Percentiles rank a stretch among this genome's conserved stretches.
Conservation (phyloP, 2,797 vertebrate species). For the Varecia variegata region DNA sequence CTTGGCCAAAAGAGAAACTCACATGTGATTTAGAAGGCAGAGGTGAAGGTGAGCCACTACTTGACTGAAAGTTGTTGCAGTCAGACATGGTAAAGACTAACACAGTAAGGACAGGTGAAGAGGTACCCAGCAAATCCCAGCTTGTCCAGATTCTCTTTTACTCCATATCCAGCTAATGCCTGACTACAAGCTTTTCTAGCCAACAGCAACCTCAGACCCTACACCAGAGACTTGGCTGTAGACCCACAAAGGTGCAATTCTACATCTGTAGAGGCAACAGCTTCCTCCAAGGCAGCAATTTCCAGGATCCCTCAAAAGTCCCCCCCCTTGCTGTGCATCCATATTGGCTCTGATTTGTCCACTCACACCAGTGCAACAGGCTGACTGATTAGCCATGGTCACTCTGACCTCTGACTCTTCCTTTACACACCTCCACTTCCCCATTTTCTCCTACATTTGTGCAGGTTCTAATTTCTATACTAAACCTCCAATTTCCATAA, state of each 20-base stretch:
- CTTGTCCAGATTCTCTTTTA: neutral
- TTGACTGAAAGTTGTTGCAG: neutral
- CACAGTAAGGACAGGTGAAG: neutral
- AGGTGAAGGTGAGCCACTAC: neutral
- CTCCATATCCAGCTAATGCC: neutral
- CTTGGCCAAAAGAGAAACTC: neutral
- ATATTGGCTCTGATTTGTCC: neutral
- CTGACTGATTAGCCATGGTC: neutral
- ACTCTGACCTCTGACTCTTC: neutral
- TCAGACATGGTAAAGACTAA: neutral
- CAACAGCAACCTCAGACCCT: neutral
- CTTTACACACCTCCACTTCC: neutral
- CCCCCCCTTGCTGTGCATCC: neutral
- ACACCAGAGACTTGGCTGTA: neutral
- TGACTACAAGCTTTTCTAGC: neutral
- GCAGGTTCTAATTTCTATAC: neutral
- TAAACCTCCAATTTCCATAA: neutral
- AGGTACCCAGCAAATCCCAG: neutral
- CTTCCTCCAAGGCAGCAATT: neutral
- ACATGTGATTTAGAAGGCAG: neutral
- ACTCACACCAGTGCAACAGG: rapidly evolving
- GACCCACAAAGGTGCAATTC: neutral
- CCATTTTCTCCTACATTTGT: neutral
- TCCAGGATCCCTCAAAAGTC: neutral
- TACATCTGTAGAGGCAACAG: neutral